phyloP scores from a whole-genome alignment of 2,888 invertebrate genomes.

The Thera obeliscata region DNA sequence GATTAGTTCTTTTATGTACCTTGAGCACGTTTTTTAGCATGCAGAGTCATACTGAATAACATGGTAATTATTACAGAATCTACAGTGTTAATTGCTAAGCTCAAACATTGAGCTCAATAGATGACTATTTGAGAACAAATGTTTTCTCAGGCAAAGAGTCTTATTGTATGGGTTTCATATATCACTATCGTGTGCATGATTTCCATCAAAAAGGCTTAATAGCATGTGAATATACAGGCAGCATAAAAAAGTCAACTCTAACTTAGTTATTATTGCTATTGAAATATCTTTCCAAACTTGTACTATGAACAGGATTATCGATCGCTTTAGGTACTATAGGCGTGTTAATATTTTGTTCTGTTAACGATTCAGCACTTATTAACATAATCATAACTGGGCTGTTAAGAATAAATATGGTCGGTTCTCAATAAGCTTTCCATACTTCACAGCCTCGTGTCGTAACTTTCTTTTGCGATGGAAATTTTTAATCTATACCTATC shows the following conservation, averaged over 20 bases:
- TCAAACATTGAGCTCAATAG: constrained; percentile 26
- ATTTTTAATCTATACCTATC: constrained; percentile 71
- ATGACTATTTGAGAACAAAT: constrained; percentile 18
- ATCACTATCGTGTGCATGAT: constrained; percentile 16
- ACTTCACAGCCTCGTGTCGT: constrained; percentile 47
- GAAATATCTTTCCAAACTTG: too few species aligned
- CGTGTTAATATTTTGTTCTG: neutral
- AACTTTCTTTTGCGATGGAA: constrained; percentile 63
- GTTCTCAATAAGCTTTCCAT: constrained; percentile 32
- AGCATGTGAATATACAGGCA: too few species aligned
- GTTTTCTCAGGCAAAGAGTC: constrained; percentile 11
- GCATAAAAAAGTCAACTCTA: too few species aligned
- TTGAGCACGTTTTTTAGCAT: constrained; percentile 10
- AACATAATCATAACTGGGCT: constrained; percentile 8
- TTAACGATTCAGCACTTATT: constrained; percentile 11
- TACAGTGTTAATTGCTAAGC: constrained; percentile 22
- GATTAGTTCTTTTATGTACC: neutral
- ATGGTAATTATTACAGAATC: constrained; percentile 5
- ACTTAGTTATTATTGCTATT: too few species aligned
- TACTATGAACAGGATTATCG: constrained; percentile 23
- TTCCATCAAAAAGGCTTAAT: neutral
- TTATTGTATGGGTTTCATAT: constrained; percentile 14
- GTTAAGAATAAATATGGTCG: constrained; percentile 7
- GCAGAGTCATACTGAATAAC: constrained; percentile 2
- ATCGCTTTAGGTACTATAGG: constrained; percentile 25